Percentiles rank a stretch among this genome's conserved stretches.
These are phyloP conservation scores for Nothobranchius furzeri DNA, from an alignment of 2,113 vertebrate genomes.

Conservation along the genomic window DNA sequence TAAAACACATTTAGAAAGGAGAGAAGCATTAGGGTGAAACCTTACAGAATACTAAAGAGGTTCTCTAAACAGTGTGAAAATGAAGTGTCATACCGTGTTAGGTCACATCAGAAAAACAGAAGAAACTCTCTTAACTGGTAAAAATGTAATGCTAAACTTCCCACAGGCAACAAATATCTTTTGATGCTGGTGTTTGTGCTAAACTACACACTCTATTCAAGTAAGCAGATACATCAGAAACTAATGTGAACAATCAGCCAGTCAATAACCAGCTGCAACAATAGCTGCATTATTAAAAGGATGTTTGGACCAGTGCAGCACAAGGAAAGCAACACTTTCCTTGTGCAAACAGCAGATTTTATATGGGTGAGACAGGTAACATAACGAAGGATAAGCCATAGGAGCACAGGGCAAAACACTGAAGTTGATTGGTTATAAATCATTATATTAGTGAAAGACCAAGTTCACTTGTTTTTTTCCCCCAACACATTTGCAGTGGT, in stretches of 20 bases:
- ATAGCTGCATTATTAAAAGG: conserved; percentile 1
- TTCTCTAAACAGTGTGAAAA: neutral
- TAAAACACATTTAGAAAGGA: neutral
- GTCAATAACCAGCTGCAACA: conserved; percentile 6
- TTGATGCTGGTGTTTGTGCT: neutral
- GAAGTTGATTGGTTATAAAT: too few species aligned
- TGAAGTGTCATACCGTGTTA: conserved; percentile 1
- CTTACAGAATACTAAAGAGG: neutral
- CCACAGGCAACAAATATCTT: neutral
- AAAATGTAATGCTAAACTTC: neutral
- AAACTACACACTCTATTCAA: neutral
- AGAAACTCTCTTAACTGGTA: neutral
- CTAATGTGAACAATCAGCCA: neutral
- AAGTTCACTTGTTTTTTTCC: too few species aligned
- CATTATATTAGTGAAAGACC: neutral
- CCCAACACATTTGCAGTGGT: too few species aligned
- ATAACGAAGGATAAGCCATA: conserved; percentile 1
- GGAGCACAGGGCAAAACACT: neutral
- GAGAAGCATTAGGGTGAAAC: neutral
- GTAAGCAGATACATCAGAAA: neutral
- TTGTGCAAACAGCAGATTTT: neutral
- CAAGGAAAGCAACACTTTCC: neutral
- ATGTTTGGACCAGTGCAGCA: conserved; percentile 12
- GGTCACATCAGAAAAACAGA: conserved; percentile 7
- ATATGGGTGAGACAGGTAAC: conserved; percentile 14